Percentiles rank a stretch among this genome's conserved stretches.
Conservation (phyloP, 1,140 invertebrate species). For the Zaprionus davidi region DNA sequence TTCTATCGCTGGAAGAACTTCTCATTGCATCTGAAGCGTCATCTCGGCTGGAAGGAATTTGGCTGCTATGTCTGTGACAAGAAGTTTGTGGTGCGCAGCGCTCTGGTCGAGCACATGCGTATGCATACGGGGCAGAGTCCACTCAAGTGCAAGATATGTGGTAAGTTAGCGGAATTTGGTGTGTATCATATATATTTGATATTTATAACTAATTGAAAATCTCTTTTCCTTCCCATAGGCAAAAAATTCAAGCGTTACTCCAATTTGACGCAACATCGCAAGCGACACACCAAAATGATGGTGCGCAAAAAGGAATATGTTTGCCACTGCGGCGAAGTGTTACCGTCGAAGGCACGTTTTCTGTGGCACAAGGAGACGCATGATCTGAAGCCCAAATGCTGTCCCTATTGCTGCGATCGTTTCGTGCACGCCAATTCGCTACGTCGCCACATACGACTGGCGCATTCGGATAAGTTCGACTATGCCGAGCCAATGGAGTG, state of each 20-base stretch:
- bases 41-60: constrained; percentile 88
- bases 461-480: constrained; percentile 91
- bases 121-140: constrained; percentile 92
- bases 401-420: constrained; percentile 92
- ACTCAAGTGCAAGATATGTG: constrained; percentile 92
- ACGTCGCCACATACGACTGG: constrained; percentile 91
- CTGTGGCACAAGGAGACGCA: constrained; percentile 94
- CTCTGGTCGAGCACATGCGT: constrained; percentile 91
- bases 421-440: constrained; percentile 93
- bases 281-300: constrained; percentile 88
- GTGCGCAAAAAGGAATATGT: constrained; percentile 91
- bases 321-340: constrained; percentile 91
- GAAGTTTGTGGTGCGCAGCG: constrained; percentile 91
- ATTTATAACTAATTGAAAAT: neutral
- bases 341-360: constrained; percentile 92
- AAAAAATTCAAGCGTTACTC: constrained; percentile 93
- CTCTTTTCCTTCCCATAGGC: constrained; percentile 36
- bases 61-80: constrained; percentile 92
- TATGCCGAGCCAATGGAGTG: constrained; percentile 91
- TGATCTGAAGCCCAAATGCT: constrained; percentile 92
- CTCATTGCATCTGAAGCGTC: constrained; percentile 90
- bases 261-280: constrained; percentile 93
- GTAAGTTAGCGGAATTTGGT: constrained; percentile 77
- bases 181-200: neutral
- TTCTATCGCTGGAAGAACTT: constrained; percentile 90